These are phyloP conservation scores for Paguma larvata DNA, from an alignment of 2,797 vertebrate genomes.

Conservation along the genomic window DNA sequence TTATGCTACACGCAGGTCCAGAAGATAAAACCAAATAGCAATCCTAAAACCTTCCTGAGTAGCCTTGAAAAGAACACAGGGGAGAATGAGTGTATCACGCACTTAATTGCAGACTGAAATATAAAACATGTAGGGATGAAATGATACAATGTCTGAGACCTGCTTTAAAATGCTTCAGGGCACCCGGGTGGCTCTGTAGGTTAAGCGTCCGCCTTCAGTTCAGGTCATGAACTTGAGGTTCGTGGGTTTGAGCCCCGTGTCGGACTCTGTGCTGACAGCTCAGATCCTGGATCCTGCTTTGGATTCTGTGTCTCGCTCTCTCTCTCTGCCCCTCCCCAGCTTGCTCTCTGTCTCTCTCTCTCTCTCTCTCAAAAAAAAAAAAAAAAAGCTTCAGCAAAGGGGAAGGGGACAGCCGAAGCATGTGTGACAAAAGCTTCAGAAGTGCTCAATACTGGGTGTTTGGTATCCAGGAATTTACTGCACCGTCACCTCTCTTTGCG, in stretches of 20 bases:
- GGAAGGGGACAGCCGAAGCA: not conserved
- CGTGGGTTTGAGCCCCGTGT: accelerated
- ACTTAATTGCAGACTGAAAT: not conserved
- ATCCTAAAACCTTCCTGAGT: not conserved
- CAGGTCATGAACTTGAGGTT: no score
- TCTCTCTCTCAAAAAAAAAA: no score
- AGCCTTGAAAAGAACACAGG: slow-evolving; percentile 33
- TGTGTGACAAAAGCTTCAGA: not conserved
- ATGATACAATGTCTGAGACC: not conserved
- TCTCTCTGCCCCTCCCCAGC: no score
- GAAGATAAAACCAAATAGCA: slow-evolving; percentile 18
- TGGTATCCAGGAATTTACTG: not conserved
- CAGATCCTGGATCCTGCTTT: no score
- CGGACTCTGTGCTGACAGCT: no score
- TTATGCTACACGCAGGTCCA: not conserved
- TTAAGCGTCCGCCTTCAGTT: no score
- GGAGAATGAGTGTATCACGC: not conserved
- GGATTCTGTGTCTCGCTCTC: no score
- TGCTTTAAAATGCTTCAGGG: not conserved
- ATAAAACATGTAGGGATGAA: not conserved
- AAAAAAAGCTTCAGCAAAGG: not conserved
- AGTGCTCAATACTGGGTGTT: not conserved
- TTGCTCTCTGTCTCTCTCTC: no score
- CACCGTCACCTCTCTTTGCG: not conserved
- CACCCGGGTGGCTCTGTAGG: no score